Evolutionary conservation across 2,888 invertebrate species (phyloP).

Genomic region (Stictocephala bisonia): DNA sequence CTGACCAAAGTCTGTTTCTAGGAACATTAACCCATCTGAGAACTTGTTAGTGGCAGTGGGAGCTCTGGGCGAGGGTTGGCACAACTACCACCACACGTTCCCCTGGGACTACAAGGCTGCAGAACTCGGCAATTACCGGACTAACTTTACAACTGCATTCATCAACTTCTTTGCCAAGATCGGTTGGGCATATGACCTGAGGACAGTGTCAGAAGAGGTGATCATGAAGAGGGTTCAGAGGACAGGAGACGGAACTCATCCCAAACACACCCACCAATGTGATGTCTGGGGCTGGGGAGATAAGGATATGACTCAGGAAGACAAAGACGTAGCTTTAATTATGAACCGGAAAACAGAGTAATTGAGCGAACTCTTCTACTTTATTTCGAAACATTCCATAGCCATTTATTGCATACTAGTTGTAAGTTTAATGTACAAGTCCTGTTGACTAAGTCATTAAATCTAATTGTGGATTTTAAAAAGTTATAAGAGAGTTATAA

Average conservation of each 20-base stretch:
- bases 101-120: constrained; percentile 64
- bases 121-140: constrained; percentile 60
- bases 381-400: no score
- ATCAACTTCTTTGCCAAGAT: constrained; percentile 73
- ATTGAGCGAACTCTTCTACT: background rate
- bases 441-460: no score
- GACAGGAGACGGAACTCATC: constrained; percentile 79
- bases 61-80: constrained; percentile 65
- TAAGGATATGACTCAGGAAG: constrained; percentile 66
- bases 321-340: constrained; percentile 56
- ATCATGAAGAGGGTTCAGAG: constrained; percentile 76
- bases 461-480: no score
- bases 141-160: constrained; percentile 62
- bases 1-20: no score
- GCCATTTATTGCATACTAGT: no score
- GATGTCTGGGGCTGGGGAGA: constrained; percentile 86
- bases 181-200: constrained; percentile 88
- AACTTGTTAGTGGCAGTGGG: constrained; percentile 58
- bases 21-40: constrained; percentile 61
- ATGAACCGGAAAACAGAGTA: constrained; percentile 54
- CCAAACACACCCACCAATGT: constrained; percentile 68
- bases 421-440: no score
- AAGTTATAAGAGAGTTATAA: no score
- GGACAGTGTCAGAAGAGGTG: constrained; percentile 78
- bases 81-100: constrained; percentile 71